Base-by-base conservation (phyloP, 2,113 vertebrate species). In the Strix aluco region DNA sequence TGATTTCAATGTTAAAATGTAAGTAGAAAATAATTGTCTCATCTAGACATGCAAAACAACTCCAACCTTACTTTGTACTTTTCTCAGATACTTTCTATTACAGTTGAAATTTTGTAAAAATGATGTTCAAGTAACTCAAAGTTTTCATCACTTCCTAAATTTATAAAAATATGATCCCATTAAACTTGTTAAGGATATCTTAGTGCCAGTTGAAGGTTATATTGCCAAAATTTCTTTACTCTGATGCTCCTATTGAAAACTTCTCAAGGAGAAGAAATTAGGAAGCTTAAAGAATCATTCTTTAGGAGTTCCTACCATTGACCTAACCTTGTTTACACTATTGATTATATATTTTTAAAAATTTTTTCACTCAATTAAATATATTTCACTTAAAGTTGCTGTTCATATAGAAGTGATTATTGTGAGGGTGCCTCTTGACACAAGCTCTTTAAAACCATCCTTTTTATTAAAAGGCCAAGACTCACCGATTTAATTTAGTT, bases 231-330 rank as follows among this genome's bases (percentile, higher is more conserved):
- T 80, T 67, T 88, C 65, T 92, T 90, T 59, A 57, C 57, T 81
- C 52, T 52, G 57, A 85, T 89, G 52, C 6, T 73, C 52, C 47
- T 92, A 94, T 71, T 95, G 94, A 91, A 63, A 78, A 11, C 26
- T 93, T 93, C 67, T 88, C 66, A 55, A 94, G 82, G 92, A 78
- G 22, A 63, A 78, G n/a, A 85, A 74, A 94, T 97, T 96, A 96
- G 59, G 36, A 91, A 96, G 93, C 67, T 92, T 95, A 94, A 86
- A 83, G 36, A 52, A 88, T 94, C 42, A 78, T 62, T 87, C 78
- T 40, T 59, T 81, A 70, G 69, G 66, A 85, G 32, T 46, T 91
- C 36, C 65, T 89, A 74, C 25, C 78, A 87, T 92, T 96, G 88
- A 92, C 86, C 74, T 94, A 91, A 90, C 93, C 81, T 96, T 97